These are phyloP conservation scores for Mycogona germanica DNA, from an alignment of 2,888 invertebrate species.

Conservation along the genomic window DNA sequence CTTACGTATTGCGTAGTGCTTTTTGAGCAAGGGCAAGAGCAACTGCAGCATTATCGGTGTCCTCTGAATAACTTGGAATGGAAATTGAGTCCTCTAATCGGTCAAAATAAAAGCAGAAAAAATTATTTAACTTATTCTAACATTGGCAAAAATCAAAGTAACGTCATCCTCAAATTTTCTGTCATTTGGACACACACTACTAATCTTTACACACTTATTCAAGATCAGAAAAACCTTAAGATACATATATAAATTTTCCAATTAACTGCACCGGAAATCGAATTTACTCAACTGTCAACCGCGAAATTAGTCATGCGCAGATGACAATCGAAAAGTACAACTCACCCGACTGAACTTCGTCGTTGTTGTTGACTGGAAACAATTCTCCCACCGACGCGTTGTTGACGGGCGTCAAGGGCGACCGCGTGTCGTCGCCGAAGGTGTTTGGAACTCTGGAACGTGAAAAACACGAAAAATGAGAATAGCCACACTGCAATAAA, in stretches of 20 bases:
- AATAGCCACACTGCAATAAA: no score
- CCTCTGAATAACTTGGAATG: conserved; percentile 27
- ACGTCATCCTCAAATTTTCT: not conserved
- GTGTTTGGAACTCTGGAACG: not conserved
- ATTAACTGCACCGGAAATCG: no score
- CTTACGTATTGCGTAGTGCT: conserved; percentile 3
- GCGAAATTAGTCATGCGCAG: no score
- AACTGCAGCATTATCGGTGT: conserved; percentile 31
- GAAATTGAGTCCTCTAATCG: conserved; percentile 24
- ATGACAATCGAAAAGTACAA: no score
- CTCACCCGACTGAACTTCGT: conserved; percentile 29
- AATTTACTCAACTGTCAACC: no score
- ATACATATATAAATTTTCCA: no score
- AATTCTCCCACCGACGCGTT: conserved; percentile 38
- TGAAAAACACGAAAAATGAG: not conserved
- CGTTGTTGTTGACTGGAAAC: conserved; percentile 36
- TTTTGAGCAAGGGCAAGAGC: conserved; percentile 23
- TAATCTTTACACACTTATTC: no score
- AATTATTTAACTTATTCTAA: not conserved
- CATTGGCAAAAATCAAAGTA: not conserved
- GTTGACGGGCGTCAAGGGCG: conserved; percentile 39
- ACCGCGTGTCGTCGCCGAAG: conserved; percentile 4
- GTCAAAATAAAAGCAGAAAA: conserved; percentile 8
- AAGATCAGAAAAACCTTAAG: no score
- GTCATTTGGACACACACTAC: not conserved